These are phyloP conservation scores for Nasonia oneida DNA, from an alignment of 2,888 invertebrate species.

Conservation along the genomic window DNA sequence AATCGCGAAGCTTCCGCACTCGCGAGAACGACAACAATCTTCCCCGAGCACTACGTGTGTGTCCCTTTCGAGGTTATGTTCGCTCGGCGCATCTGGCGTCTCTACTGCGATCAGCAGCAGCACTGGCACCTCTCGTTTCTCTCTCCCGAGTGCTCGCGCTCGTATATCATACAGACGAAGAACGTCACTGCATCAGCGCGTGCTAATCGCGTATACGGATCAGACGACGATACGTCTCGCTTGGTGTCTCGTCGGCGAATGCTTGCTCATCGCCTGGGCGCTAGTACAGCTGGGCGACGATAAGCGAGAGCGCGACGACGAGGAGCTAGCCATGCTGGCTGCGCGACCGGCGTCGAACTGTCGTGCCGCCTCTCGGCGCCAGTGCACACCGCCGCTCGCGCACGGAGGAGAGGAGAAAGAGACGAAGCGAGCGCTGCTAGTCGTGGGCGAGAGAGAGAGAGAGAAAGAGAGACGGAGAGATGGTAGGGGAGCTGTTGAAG, in stretches of 20 bases:
- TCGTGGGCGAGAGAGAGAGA: not conserved
- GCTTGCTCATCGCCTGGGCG: constrained; percentile 50
- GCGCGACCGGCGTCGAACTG: constrained; percentile 78
- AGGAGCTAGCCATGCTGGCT: constrained; percentile 72
- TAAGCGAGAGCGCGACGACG: constrained; percentile 18
- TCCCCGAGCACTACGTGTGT: not conserved
- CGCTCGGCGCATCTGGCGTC: constrained; percentile 32
- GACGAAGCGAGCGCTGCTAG: constrained; percentile 65
- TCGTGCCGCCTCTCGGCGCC: constrained; percentile 53
- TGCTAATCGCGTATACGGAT: not conserved
- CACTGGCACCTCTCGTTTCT: not conserved
- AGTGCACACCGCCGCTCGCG: constrained; percentile 41
- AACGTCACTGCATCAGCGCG: too few relatives aligned
- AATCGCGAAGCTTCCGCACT: not conserved
- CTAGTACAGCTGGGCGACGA: constrained; percentile 17
- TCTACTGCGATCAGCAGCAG: not conserved
- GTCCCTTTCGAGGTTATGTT: constrained; percentile 48
- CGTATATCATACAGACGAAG: not conserved
- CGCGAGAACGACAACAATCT: not conserved
- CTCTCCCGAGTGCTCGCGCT: not conserved
- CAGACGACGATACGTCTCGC: constrained; percentile 38
- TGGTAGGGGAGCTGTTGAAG: not conserved
- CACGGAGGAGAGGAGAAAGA: constrained; percentile 52
- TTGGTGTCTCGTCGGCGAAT: constrained; percentile 48
- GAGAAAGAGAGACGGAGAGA: not conserved